Evolutionary conservation across 2,113 vertebrate genomes (phyloP).

Genomic region (Pedionomus torquatus): DNA sequence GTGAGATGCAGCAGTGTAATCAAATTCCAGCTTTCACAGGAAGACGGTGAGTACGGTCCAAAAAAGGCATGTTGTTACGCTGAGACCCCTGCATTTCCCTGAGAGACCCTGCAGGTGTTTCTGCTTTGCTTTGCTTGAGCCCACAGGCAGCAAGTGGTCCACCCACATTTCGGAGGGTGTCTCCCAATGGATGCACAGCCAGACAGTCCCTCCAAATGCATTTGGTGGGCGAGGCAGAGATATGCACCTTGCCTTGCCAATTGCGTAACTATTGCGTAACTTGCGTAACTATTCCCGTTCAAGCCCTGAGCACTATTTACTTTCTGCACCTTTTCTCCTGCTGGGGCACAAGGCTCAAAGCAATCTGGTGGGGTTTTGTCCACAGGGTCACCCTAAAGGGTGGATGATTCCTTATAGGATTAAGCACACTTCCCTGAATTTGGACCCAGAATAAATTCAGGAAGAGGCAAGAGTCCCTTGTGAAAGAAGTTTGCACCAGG

Average conservation of each 20-base stretch:
- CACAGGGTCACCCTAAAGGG: fast-evolving
- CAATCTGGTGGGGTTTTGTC: fast-evolving
- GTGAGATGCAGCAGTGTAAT: background rate
- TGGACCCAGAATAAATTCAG: background rate
- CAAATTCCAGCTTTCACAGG: background rate
- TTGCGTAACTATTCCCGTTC: too few relatives aligned
- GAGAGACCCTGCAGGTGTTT: background rate
- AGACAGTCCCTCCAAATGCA: background rate
- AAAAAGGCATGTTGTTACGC: background rate
- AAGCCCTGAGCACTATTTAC: background rate
- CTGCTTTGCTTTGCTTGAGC: background rate
- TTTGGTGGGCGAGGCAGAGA: too few relatives aligned
- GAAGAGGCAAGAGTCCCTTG: background rate
- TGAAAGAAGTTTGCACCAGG: background rate
- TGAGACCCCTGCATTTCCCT: background rate
- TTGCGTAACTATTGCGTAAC: too few relatives aligned
- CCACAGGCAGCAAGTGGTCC: fast-evolving
- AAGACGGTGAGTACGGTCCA: background rate
- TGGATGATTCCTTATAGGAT: background rate
- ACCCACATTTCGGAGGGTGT: background rate
- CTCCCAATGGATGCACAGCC: background rate
- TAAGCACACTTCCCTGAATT: background rate
- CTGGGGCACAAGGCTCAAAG: background rate
- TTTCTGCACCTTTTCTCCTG: background rate
- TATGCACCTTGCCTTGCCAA: background rate